Conservation (phyloP, 37 sponge, comb jelly and placozoan genomes). For the Tethya wilhelma region DNA sequence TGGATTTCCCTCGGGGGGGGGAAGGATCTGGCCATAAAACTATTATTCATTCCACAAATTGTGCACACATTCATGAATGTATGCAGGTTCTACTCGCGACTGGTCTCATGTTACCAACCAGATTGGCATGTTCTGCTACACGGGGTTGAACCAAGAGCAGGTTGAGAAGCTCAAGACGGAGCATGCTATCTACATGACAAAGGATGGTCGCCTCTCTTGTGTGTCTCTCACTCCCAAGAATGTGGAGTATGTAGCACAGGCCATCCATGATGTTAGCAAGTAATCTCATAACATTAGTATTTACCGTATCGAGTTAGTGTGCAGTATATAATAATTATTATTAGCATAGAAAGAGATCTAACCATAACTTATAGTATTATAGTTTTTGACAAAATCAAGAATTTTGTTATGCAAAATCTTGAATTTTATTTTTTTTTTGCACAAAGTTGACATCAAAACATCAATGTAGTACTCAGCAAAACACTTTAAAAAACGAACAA, state of each 20-base stretch:
- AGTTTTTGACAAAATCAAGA: too few species aligned
- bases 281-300: constrained; percentile 2
- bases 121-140: constrained; percentile 99
- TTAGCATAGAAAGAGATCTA: not conserved
- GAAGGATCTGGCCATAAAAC: too few species aligned
- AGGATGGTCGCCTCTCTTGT: constrained; percentile 92
- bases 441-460: too few species aligned
- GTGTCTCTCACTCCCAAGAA: constrained; percentile 86
- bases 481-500: too few species aligned
- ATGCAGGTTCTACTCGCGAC: constrained; percentile 79
- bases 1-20: too few species aligned
- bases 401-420: too few species aligned
- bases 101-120: constrained; percentile 92
- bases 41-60: too few species aligned
- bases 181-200: constrained; percentile 92
- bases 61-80: too few species aligned
- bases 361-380: too few species aligned
- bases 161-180: constrained; percentile 78
- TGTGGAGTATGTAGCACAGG: constrained; percentile 88
- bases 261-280: constrained; percentile 86
- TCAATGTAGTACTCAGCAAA: too few species aligned
- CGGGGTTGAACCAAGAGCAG: constrained; percentile 76
- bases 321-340: not conserved
- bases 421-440: too few species aligned
- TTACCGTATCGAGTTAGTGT: not conserved